Base-by-base conservation (phyloP, 2,113 vertebrate species). In the Clinocottus analis region DNA sequence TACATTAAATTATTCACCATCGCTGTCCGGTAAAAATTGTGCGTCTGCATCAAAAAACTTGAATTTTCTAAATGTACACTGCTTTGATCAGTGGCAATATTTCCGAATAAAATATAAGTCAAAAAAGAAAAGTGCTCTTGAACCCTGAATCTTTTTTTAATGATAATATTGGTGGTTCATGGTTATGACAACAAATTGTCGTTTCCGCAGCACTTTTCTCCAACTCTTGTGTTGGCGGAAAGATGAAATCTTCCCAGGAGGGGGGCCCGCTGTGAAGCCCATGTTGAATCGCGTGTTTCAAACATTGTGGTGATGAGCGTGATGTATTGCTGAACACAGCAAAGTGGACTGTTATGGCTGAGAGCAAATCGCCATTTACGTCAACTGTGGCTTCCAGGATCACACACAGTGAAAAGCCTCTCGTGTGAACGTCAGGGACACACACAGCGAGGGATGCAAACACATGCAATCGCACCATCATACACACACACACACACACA, bases 271-370 rank as follows among this genome's bases (percentile, higher is more conserved):
- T 61, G 62, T 67, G 47, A 80, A 78, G 62, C 56, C 75, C 77
- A 43, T n/a, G 29, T 79, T 82, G 70, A 68, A 69, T 73, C 35
- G n/a, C 71, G 84, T 25, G 80, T 84, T 83, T 81, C 59, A 53
- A 84, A 69, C 82, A 59, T 90, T 85, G 83, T 79, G 89, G 89
- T 56, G 66, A 70, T 25, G 71, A 25, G 23, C 59, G 72, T 84
- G 89, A 91, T 90, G 53, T 84, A 89, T 87, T 67, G 74, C 85
- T 33, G 77, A 53, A 71, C 85, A 84, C 84, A 78, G 86, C 76
- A 43, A 72, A 77, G 68, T 25, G 27, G 75, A 83, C 75, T 72
- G 68, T 84, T 77, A 79, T 47, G 77, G 77, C 72, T 76, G 67
- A 72, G 55, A 75, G 77, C 69, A 86, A 85, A 84, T 79, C 84